Evolutionary conservation across 2,113 vertebrate genomes (phyloP).

Genomic region (Corydoras maculifer): DNA sequence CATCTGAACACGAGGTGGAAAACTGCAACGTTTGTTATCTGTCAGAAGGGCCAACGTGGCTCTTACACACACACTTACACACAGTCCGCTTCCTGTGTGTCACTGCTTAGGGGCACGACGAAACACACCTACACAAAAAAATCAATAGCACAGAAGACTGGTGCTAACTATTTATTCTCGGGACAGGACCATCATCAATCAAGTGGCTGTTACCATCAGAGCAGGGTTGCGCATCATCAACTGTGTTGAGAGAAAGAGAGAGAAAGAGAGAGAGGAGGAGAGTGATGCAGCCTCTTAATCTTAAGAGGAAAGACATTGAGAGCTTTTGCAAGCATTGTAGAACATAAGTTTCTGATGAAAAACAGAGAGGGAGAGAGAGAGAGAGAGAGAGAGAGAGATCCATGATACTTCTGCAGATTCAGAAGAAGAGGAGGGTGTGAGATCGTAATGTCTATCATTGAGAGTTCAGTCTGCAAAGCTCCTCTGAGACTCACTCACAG

Average conservation of each 20-base stretch:
- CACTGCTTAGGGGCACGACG: slow-evolving; percentile 52
- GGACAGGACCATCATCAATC: slow-evolving; percentile 64
- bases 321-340: slow-evolving; percentile 9
- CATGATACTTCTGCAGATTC: slow-evolving; percentile 37
- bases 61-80: slow-evolving; percentile 26
- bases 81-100: slow-evolving; percentile 24
- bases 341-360: slow-evolving; percentile 20
- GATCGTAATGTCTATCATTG: slow-evolving; percentile 27
- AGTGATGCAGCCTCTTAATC: slow-evolving; percentile 15
- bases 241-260: slow-evolving; percentile 17
- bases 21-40: slow-evolving; percentile 66
- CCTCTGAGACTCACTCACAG: slow-evolving; percentile 30
- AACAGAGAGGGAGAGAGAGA: slow-evolving; percentile 3
- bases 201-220: slow-evolving; percentile 64
- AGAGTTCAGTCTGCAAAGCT: slow-evolving; percentile 24
- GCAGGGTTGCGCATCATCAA: slow-evolving; percentile 31
- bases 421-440: slow-evolving; percentile 18
- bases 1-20: slow-evolving; percentile 57
- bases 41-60: slow-evolving; percentile 64
- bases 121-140: slow-evolving; percentile 66
- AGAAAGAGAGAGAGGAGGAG: slow-evolving; percentile 11
- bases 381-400: neutral
- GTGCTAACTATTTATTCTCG: slow-evolving; percentile 63
- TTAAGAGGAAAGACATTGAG: slow-evolving; percentile 2
- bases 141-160: slow-evolving; percentile 51